These are phyloP conservation scores for Asarcornis scutulata DNA, from an alignment of 2,113 vertebrate species.

Conservation along the genomic window DNA sequence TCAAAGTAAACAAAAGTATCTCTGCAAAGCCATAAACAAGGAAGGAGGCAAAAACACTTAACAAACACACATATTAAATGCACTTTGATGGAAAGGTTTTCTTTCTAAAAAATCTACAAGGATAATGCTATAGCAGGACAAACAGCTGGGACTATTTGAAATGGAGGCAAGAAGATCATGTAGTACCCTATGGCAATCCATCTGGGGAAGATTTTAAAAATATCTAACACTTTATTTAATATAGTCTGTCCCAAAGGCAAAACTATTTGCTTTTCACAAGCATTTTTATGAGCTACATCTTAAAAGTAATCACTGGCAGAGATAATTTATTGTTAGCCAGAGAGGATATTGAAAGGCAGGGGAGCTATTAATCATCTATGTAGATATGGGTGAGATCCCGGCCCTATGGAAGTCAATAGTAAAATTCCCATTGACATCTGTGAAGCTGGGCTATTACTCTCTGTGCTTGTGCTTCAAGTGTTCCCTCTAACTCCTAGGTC, in stretches of 20 bases:
- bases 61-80: background rate
- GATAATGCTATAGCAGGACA: background rate
- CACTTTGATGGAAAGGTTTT: background rate
- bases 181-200: slow-evolving; percentile 26
- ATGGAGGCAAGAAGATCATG: background rate
- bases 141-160: background rate
- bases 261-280: slow-evolving; percentile 68
- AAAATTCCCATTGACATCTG: slow-evolving; percentile 65
- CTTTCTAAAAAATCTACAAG: background rate
- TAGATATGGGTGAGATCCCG: slow-evolving; percentile 60
- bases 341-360: slow-evolving; percentile 68
- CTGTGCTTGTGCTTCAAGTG: slow-evolving; percentile 14
- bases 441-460: slow-evolving; percentile 29
- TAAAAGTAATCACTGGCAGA: slow-evolving; percentile 71
- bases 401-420: slow-evolving; percentile 52
- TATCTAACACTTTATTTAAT: slow-evolving; percentile 39
- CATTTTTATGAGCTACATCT: slow-evolving; percentile 69
- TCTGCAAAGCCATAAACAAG: background rate
- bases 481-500: slow-evolving; percentile 24
- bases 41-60: background rate
- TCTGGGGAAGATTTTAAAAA: slow-evolving; percentile 53
- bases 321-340: slow-evolving; percentile 70
- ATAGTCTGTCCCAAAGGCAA: slow-evolving; percentile 65
- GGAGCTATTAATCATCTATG: slow-evolving; percentile 65
- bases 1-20: background rate